Conservation (phyloP, 2,797 vertebrate genomes). For the Ficedula albicollis region DNA sequence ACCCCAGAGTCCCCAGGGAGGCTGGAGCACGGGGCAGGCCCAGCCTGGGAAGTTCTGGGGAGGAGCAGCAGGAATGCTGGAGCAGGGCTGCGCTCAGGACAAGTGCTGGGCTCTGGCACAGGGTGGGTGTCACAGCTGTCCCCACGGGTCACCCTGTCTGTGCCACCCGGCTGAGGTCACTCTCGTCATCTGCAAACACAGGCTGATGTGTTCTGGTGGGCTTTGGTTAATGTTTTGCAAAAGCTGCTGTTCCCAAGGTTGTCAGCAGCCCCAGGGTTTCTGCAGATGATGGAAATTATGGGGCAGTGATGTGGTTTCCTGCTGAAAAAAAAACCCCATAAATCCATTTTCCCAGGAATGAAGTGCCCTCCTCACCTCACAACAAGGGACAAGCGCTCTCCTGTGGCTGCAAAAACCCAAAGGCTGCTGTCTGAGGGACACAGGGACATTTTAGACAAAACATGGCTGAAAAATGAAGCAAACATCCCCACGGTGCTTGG, state of each 20-base stretch:
- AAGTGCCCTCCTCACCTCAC: background rate
- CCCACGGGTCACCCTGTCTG: background rate
- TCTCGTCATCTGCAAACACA: background rate
- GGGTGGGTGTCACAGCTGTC: background rate
- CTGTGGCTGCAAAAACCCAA: background rate
- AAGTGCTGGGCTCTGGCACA: background rate
- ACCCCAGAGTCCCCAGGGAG: background rate
- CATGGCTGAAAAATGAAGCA: background rate
- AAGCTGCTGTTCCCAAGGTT: background rate
- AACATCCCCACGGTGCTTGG: background rate
- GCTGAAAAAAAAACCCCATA: background rate
- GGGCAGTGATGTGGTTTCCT: background rate
- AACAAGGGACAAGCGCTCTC: background rate
- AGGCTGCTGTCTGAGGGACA: background rate
- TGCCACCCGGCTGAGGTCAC: background rate
- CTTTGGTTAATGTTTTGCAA: background rate
- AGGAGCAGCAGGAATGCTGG: background rate
- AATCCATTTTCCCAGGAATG: background rate
- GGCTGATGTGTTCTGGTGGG: background rate
- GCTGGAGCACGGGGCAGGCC: fast-evolving
- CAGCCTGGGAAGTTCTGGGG: background rate
- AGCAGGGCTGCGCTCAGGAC: background rate
- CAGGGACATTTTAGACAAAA: background rate
- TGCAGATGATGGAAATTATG: fast-evolving
- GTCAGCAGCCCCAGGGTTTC: background rate